Percentiles rank a stretch among this genome's conserved stretches.
Evolutionary conservation across 2,113 vertebrate genomes (phyloP).

Genomic region (Pelecanoides urinatrix): DNA sequence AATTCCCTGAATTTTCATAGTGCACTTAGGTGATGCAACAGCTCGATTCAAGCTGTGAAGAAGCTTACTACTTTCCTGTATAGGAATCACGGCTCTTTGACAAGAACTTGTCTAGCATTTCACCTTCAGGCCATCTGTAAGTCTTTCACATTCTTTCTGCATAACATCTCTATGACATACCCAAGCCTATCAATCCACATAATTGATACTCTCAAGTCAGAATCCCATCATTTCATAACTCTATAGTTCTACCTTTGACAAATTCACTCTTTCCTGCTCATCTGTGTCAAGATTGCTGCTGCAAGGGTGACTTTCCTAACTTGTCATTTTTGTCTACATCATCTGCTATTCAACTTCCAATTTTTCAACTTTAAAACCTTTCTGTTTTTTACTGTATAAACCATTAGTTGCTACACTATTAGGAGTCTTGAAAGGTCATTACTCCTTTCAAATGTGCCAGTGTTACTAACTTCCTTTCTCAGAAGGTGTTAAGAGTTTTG

Average conservation of each 20-base stretch:
- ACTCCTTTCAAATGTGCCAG: background rate
- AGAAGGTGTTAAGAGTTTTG: background rate
- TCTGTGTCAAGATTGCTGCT: background rate
- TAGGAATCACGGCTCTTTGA: background rate
- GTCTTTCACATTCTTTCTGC: background rate
- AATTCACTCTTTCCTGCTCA: background rate
- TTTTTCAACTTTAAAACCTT: background rate
- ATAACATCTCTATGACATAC: background rate
- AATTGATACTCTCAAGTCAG: background rate
- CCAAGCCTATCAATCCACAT: background rate
- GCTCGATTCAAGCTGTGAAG: background rate
- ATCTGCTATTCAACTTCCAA: background rate
- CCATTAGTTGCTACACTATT: fast-evolving
- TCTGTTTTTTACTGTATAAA: background rate
- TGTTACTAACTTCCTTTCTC: background rate
- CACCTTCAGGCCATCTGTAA: background rate
- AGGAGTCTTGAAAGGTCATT: background rate
- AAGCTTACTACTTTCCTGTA: fast-evolving
- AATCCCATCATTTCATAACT: background rate
- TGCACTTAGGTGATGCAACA: background rate
- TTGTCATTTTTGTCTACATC: background rate
- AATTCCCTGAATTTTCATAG: background rate
- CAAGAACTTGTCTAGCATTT: background rate
- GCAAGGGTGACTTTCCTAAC: background rate
- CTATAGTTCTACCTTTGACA: background rate